phyloP scores from a whole-genome alignment of 2,797 vertebrate species.

The Tinamus major region DNA sequence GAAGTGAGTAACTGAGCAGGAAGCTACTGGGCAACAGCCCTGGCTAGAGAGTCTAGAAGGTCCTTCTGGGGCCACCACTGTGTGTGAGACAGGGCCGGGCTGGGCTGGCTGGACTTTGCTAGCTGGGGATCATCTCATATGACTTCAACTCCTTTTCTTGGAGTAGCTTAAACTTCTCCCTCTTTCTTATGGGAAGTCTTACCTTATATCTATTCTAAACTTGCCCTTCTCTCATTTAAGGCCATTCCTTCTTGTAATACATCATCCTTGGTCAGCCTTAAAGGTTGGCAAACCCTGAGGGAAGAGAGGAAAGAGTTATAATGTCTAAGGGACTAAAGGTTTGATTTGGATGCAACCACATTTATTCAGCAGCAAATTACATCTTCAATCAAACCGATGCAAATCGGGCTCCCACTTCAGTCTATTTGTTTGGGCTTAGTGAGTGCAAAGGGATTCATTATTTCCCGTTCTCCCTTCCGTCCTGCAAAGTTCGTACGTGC shows the following conservation, averaged over 20 bases:
- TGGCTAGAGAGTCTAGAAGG: accelerated
- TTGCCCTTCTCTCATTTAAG: constrained; percentile 51
- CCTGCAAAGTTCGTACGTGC: accelerated
- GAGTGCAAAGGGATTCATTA: constrained; percentile 54
- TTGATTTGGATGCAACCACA: constrained; percentile 64
- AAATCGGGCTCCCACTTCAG: constrained; percentile 41
- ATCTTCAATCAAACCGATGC: constrained; percentile 62
- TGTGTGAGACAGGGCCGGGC: background rate
- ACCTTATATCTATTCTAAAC: constrained; percentile 16
- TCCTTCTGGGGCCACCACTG: background rate
- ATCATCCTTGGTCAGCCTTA: constrained; percentile 65
- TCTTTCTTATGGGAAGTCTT: background rate
- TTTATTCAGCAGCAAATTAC: constrained; percentile 71
- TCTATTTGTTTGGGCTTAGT: constrained; percentile 59
- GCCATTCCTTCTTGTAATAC: constrained; percentile 32
- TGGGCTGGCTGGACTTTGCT: background rate
- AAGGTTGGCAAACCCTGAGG: constrained; percentile 61
- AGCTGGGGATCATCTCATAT: background rate
- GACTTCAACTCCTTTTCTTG: background rate
- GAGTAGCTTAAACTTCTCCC: background rate
- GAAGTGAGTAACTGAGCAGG: background rate
- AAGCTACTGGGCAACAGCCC: background rate
- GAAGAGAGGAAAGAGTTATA: constrained; percentile 57
- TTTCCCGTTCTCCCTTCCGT: constrained; percentile 16
- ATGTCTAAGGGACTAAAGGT: constrained; percentile 57